These are phyloP conservation scores for Andrena cerasifolii DNA, from an alignment of 1,140 invertebrate genomes.

Conservation along the genomic window DNA sequence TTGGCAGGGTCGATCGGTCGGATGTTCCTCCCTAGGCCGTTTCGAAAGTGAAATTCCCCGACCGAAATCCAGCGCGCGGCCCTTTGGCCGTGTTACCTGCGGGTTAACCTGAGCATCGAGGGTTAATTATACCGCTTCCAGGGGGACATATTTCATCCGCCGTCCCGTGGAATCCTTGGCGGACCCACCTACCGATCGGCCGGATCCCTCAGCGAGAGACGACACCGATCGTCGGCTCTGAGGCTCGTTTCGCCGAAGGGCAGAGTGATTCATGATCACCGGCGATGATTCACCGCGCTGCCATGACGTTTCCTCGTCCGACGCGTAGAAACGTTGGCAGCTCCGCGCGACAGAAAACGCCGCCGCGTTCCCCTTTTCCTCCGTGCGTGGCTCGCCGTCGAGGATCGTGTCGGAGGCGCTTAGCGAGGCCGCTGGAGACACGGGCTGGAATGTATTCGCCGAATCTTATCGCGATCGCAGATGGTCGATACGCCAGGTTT, in stretches of 20 bases:
- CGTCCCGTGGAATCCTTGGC: conserved; percentile 22
- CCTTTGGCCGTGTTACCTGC: conserved; percentile 50
- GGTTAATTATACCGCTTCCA: conserved; percentile 60
- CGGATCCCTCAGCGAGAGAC: conserved; percentile 23
- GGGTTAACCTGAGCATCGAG: conserved; percentile 56
- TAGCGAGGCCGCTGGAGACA: not conserved
- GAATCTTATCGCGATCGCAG: conserved; percentile 3
- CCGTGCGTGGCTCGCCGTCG: not conserved
- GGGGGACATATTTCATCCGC: conserved; percentile 58
- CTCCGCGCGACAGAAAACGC: conserved; percentile 45
- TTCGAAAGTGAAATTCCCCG: conserved; percentile 32
- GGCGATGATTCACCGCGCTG: conserved; percentile 66
- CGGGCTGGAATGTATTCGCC: not conserved
- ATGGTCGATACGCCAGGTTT: not conserved
- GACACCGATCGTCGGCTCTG: conserved; percentile 24
- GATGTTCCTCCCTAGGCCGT: not conserved
- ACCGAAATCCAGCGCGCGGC: conserved; percentile 27
- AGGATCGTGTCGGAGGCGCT: conserved; percentile 1
- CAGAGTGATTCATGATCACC: conserved; percentile 68
- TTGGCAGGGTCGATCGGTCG: not conserved
- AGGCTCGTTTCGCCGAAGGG: conserved; percentile 52
- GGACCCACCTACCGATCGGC: conserved; percentile 52
- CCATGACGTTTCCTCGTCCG: conserved; percentile 63
- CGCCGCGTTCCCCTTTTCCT: conserved; percentile 9
- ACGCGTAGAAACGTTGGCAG: conserved; percentile 47